Evolutionary conservation across 2,797 vertebrate genomes (phyloP).

Genomic region (Anableps anableps): DNA sequence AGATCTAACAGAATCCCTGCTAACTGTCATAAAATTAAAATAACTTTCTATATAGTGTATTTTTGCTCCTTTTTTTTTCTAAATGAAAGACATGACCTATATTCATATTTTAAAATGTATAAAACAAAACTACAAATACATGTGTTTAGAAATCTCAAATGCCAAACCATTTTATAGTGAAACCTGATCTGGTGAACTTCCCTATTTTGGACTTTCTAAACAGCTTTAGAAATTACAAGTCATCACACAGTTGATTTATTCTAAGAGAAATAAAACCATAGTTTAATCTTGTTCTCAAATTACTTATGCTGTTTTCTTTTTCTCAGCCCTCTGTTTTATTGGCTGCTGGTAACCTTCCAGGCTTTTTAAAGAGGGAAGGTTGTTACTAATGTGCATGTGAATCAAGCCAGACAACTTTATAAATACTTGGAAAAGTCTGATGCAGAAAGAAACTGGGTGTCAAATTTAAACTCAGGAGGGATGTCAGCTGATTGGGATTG

Average conservation of each 20-base stretch:
- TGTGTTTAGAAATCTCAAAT: not conserved
- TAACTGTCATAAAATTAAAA: not conserved
- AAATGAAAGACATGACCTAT: not conserved
- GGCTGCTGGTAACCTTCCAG: conserved; percentile 2
- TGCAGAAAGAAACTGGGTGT: not conserved
- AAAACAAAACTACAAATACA: not conserved
- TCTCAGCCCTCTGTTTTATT: conserved; percentile 20
- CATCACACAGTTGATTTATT: conserved; percentile 10
- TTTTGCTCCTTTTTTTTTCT: not conserved
- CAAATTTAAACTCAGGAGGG: not conserved
- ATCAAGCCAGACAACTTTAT: conserved; percentile 14
- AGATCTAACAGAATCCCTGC: not conserved
- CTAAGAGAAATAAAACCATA: conserved; percentile 14
- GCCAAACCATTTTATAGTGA: not conserved
- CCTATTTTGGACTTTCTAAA: conserved; percentile 1
- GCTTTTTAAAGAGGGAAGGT: not conserved
- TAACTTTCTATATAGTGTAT: not conserved
- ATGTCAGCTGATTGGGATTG: not conserved
- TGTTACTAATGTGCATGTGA: conserved; percentile 14
- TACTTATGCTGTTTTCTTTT: conserved; percentile 19
- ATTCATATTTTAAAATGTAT: not conserved
- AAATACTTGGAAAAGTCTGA: conserved; percentile 21
- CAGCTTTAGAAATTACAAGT: not conserved
- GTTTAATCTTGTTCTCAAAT: conserved; percentile 6
- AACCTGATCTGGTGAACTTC: conserved; percentile 1